These are phyloP conservation scores for Ecdyonurus torrentis DNA, from an alignment of 2,888 invertebrate species.

Conservation along the genomic window DNA sequence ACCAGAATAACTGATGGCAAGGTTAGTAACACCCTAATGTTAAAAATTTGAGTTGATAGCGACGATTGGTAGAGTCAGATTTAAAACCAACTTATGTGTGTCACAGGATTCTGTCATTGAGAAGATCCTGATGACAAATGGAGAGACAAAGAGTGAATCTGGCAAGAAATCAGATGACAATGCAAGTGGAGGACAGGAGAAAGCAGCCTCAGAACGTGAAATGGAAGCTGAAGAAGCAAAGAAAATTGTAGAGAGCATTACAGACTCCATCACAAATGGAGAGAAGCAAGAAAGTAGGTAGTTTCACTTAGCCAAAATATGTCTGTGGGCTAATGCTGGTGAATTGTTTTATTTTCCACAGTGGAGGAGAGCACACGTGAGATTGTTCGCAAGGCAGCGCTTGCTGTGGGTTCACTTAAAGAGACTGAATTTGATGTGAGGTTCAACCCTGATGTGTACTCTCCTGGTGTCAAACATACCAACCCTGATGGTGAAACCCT, in stretches of 20 bases:
- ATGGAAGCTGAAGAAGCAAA: conserved; percentile 72
- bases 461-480: conserved; percentile 77
- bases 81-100: too few relatives aligned
- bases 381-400: conserved; percentile 75
- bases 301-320: not conserved
- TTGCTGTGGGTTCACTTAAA: conserved; percentile 83
- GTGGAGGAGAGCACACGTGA: conserved; percentile 77
- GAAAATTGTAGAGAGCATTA: conserved; percentile 79
- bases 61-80: too few relatives aligned
- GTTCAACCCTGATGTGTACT: conserved; percentile 97
- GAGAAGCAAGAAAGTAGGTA: conserved; percentile 51
- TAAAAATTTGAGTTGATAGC: too few relatives aligned
- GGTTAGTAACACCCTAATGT: too few relatives aligned
- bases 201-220: conserved; percentile 13
- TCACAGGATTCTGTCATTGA: not conserved
- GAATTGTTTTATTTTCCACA: conserved; percentile 21
- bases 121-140: conserved; percentile 2
- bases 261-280: conserved; percentile 56
- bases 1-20: not conserved
- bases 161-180: not conserved
- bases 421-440: conserved; percentile 93
- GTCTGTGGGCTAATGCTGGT: conserved; percentile 5
- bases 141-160: conserved; percentile 8
- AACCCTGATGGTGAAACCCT: conserved; percentile 50
- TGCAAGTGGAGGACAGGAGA: not conserved